Evolutionary conservation across 2,888 invertebrate species (phyloP), one percentile per base, ranked within the genome.

Genomic region (Lapara coniferarum): DNA sequence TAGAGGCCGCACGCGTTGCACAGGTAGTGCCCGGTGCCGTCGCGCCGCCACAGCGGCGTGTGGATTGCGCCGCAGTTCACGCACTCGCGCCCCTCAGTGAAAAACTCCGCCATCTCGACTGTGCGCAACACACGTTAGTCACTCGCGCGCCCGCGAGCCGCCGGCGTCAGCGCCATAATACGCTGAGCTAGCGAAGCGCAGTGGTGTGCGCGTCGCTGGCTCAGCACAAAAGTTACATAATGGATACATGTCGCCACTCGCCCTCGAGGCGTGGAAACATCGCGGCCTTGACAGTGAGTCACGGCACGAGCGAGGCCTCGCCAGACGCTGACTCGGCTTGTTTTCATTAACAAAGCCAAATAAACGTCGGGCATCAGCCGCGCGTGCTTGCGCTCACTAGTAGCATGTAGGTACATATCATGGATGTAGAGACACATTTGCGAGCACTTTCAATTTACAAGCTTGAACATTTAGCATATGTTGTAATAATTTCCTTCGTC

Each of bases 1-100:
- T 99, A 99, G 85, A 99, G 97, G 83, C 99, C 99, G 94, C 99
- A 99, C 77, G 99, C 99, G 95, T 99, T 99, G 96, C 99, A 99
- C 84, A 99, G 96, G 95, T 99, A 99, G 95, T 99, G 99, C 77
- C 99, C 99, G 84, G 98, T 98, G 90, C 98, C 98, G 95, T 99
- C 99, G 89, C 99, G 96, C 79, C 99, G 96, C 99, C 99, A 99
- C 81, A 99, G 95, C 75, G 99, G 99, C 79, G 99, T 99, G 77
- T 97, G 97, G 83, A 98, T 98, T 76, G 99, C 98, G 73, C 99
- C 99, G 93, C 99, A 99, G 95, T 99, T 99, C 74, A 99, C 98
- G 94, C 99, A 99, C 93, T 99, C 99, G 74, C 99, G 96, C 37
- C 98, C 98, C 93, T 98, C 99, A 79, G 97, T 97, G 88, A 97